phyloP scores from a whole-genome alignment of 2,113 vertebrate genomes.

The Chionis minor region DNA sequence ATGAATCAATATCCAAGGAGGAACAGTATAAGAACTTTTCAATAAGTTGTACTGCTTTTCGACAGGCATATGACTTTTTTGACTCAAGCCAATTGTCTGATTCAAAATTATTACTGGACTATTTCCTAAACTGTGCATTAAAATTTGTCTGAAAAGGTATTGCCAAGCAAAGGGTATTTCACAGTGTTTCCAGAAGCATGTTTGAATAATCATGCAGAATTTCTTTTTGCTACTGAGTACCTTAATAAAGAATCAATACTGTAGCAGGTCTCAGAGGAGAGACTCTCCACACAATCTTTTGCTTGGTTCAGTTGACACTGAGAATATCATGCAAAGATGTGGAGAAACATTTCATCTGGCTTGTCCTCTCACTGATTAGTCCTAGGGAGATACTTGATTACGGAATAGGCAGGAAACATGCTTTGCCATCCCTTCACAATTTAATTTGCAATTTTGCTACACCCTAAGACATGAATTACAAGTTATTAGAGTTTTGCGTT shows the following conservation, averaged over 20 bases:
- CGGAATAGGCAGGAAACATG: conserved; percentile 5
- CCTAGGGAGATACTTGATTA: conserved; percentile 66
- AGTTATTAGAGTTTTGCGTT: background rate
- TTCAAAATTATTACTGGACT: conserved; percentile 65
- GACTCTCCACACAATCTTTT: conserved; percentile 50
- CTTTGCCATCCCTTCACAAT: conserved; percentile 15
- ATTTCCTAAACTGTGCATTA: conserved; percentile 65
- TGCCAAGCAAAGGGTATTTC: conserved; percentile 29
- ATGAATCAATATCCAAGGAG: conserved; percentile 71
- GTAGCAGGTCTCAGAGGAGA: conserved; percentile 63
- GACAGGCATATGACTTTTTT: conserved; percentile 50
- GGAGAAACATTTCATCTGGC: conserved; percentile 57
- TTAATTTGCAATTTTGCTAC: conserved; percentile 36
- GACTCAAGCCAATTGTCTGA: conserved; percentile 57
- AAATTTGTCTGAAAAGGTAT: conserved; percentile 54
- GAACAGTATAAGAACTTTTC: conserved; percentile 65
- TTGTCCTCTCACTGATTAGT: conserved; percentile 65
- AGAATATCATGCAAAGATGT: conserved; percentile 62
- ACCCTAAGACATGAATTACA: background rate
- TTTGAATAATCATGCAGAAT: conserved; percentile 70
- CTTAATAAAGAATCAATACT: conserved; percentile 89
- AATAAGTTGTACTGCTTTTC: conserved; percentile 55
- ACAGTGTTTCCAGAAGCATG: conserved; percentile 45
- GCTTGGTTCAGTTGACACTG: conserved; percentile 55
- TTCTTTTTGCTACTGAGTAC: conserved; percentile 67